Evolutionary conservation across 1,140 invertebrate species (phyloP).

Genomic region (Trachymyrmex septentrionalis): DNA sequence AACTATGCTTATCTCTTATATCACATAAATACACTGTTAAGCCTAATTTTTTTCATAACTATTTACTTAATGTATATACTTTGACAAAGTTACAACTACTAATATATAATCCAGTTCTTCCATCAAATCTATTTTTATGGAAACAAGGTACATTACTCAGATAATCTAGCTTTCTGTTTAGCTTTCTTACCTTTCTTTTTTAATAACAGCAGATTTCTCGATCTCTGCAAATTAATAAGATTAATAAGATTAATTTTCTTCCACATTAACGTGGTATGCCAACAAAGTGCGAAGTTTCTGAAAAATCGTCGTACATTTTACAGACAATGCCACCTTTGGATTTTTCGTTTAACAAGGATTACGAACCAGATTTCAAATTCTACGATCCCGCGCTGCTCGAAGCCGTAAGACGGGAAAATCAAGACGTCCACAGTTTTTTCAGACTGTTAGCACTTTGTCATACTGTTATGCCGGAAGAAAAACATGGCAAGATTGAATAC

Average conservation of each 20-base stretch:
- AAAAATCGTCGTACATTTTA: constrained; percentile 75
- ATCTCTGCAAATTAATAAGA: constrained; percentile 14
- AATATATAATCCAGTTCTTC: constrained; percentile 56
- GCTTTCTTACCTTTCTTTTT: constrained; percentile 25
- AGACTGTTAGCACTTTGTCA: constrained; percentile 96
- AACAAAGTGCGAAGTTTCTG: background rate
- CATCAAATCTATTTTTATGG: constrained; percentile 67
- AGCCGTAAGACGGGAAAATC: constrained; percentile 92
- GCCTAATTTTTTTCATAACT: constrained; percentile 38
- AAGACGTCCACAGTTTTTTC: constrained; percentile 95
- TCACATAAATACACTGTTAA: constrained; percentile 23
- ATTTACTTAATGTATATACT: constrained; percentile 54
- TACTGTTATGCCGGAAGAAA: constrained; percentile 98
- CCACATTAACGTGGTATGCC: constrained; percentile 29
- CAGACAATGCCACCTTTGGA: constrained; percentile 93
- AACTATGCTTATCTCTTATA: constrained; percentile 8
- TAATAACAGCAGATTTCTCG: constrained; percentile 21
- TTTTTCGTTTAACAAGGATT: constrained; percentile 97
- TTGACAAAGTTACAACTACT: constrained; percentile 11
- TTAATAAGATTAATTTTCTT: constrained; percentile 47
- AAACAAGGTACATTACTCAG: constrained; percentile 60
- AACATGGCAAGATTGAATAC: constrained; percentile 92
- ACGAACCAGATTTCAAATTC: constrained; percentile 97
- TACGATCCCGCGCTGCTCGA: constrained; percentile 96
- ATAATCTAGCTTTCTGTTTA: constrained; percentile 31